Base-by-base conservation (phyloP, 2,113 vertebrate species). In the Anthoscopus minutus region DNA sequence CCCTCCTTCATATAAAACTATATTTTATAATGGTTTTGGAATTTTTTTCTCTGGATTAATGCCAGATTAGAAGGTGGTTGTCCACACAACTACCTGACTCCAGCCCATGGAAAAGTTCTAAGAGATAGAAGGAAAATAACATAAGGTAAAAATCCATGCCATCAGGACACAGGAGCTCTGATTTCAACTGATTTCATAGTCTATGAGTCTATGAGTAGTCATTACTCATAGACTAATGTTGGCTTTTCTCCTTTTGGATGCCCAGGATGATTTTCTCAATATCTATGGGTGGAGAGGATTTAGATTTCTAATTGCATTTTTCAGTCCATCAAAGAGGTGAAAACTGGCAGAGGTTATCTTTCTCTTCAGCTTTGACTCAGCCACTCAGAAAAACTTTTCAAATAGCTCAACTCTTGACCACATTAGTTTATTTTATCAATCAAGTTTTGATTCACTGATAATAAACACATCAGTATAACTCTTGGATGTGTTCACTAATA, bases 381-480 rank as follows among this genome's bases (percentile, higher is more conserved):
- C 51, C 45, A 24, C 31, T 64, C 51, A 74, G 22, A 62, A 88
- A 57, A 65, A 44, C 47, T 78, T 78, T 93, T 78, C 56, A 90
- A 78, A 94, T 20, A 90, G 7, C 76, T 95, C 56, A 81, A 40
- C 79, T 93, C 28, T 64, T 86, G 44, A 83, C 64, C 42, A 65
- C 24, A 44, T 71, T 73, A 58, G 86, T 96, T 96, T 96, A 81
- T 92, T 97, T 93, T 94, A 40, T 51, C 51, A 93, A 64, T 83
- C 82, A 71, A 74, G 31, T 71, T 89, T 88, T 93, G 89, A 73
- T 86, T 73, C 44, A 64, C 21, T 66, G 56, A 83, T 93, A 95
- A 96, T 89, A 96, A 94, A 94, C 79, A 94, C 18, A 80, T 25
- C 70, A 92, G 50, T 47, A 71, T 83, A 95, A 82, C 13, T 73